phyloP scores from a whole-genome alignment of 2,888 invertebrate genomes.

The Drosophila longiperda region DNA sequence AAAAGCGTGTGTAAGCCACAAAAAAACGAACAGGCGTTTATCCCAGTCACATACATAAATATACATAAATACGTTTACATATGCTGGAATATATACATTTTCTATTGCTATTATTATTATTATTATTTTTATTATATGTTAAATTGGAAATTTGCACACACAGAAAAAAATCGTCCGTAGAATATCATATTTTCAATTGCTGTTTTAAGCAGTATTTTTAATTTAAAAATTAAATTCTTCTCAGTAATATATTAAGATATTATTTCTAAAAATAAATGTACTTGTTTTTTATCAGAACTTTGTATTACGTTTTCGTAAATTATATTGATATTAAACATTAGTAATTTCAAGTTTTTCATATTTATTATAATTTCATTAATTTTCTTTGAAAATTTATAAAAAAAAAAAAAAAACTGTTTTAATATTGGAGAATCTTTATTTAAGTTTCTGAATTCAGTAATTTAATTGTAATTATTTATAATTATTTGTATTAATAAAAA shows the following conservation, averaged over 20 bases:
- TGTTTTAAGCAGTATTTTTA: not conserved
- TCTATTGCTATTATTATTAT: slow-evolving; percentile 16
- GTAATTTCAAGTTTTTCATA: not conserved
- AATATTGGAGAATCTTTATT: not conserved
- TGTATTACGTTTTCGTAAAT: not conserved
- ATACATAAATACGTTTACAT: slow-evolving; percentile 5
- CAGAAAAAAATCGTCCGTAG: not conserved
- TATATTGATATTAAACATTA: not conserved
- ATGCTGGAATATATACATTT: slow-evolving; percentile 6
- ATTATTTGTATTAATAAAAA: not conserved
- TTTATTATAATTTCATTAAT: no score
- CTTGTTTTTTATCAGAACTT: not conserved
- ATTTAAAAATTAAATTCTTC: not conserved
- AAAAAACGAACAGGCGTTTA: slow-evolving; percentile 35
- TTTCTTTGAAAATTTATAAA: no score
- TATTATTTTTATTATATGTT: slow-evolving; percentile 29
- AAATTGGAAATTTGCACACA: slow-evolving; percentile 1
- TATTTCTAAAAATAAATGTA: not conserved
- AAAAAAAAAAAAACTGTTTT: not conserved
- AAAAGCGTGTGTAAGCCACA: slow-evolving; percentile 40
- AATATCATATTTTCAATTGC: not conserved
- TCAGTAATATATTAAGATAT: not conserved
- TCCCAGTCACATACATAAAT: slow-evolving; percentile 21
- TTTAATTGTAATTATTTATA: not conserved
- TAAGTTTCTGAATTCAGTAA: not conserved